These are phyloP conservation scores for Archegozetes longisetosus DNA, from an alignment of 1,140 invertebrate genomes.

Conservation along the genomic window DNA sequence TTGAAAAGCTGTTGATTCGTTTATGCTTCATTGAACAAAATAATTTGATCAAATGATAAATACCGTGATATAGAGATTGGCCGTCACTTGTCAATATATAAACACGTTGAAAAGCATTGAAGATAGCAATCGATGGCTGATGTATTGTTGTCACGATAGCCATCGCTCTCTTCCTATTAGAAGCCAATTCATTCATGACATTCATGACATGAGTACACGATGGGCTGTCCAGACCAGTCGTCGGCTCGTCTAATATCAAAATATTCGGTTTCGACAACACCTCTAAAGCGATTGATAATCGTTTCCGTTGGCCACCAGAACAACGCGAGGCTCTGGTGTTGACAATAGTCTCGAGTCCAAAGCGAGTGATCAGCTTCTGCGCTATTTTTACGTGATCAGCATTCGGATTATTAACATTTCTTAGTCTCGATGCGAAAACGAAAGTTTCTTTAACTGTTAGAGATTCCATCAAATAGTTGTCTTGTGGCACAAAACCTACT, in stretches of 20 bases:
- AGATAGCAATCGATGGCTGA: slow-evolving; percentile 11
- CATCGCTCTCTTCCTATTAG: slow-evolving; percentile 5
- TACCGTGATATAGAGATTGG: background rate
- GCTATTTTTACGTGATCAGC: background rate
- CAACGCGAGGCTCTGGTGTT: slow-evolving; percentile 5
- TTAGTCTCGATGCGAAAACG: slow-evolving; percentile 76
- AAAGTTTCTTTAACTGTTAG: slow-evolving; percentile 75
- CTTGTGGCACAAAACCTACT: slow-evolving; percentile 38
- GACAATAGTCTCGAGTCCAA: background rate
- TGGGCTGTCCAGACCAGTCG: slow-evolving; percentile 14
- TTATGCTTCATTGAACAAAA: too few relatives aligned
- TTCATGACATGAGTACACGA: slow-evolving; percentile 6
- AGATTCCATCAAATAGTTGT: slow-evolving; percentile 72
- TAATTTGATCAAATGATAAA: background rate
- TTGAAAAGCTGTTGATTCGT: too few relatives aligned
- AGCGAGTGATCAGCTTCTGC: slow-evolving; percentile 1
- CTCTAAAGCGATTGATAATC: slow-evolving; percentile 84
- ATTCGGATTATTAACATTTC: slow-evolving; percentile 28
- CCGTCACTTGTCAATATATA: slow-evolving; percentile 13
- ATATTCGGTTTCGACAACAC: slow-evolving; percentile 68
- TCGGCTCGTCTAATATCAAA: slow-evolving; percentile 18
- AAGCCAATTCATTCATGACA: slow-evolving; percentile 1
- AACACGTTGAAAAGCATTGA: slow-evolving; percentile 10
- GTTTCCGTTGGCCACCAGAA: slow-evolving; percentile 69
- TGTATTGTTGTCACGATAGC: slow-evolving; percentile 14